Conservation (phyloP, 2,888 invertebrate species). For the Zootermopsis nevadensis region DNA sequence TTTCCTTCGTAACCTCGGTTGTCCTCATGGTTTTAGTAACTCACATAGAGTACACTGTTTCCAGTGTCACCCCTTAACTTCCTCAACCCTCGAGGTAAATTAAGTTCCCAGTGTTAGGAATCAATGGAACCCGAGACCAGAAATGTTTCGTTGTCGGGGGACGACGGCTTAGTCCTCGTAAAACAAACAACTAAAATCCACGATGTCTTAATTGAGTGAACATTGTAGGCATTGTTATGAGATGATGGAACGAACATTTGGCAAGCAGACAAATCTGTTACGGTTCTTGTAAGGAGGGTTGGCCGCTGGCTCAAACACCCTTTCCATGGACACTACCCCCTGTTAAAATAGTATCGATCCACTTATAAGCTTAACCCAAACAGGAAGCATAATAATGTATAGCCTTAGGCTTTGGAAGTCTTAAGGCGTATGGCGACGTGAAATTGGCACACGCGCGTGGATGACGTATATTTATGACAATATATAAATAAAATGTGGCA, state of each 20-base stretch:
- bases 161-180: not conserved
- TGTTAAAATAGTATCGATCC: not conserved
- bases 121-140: not conserved
- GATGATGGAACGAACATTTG: conserved; percentile 35
- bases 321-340: not conserved
- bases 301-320: not conserved
- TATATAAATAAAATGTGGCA: no score
- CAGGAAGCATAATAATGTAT: not conserved
- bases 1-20: no score
- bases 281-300: not conserved
- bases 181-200: conserved; percentile 14
- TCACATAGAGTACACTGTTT: no score
- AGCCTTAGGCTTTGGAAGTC: not conserved
- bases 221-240: conserved; percentile 31
- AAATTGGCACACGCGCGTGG: not conserved
- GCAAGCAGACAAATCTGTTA: conserved; percentile 30
- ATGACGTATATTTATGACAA: not conserved
- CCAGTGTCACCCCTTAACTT: no score
- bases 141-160: not conserved
- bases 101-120: not conserved
- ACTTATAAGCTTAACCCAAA: conserved; percentile 13
- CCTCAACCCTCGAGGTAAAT: not conserved
- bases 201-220: conserved; percentile 35
- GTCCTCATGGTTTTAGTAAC: no score
- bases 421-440: not conserved